These are phyloP conservation scores for Lithobates pipiens DNA, from an alignment of 2,797 vertebrate species.

Conservation along the genomic window DNA sequence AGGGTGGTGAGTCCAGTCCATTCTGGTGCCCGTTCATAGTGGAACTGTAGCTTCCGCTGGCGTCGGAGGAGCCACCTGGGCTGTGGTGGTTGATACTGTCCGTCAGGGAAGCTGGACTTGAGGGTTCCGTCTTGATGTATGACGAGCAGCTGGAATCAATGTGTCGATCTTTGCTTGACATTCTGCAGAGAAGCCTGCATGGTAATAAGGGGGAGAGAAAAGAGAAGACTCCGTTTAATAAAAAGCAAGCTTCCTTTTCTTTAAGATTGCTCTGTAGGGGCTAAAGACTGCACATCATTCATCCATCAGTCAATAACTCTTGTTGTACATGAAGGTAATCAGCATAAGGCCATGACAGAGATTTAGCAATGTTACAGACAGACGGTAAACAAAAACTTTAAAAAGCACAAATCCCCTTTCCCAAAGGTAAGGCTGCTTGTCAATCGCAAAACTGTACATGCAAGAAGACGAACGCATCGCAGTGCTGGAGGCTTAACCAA, in stretches of 20 bases:
- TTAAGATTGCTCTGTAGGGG: slow-evolving; percentile 70
- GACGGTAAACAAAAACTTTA: slow-evolving; percentile 78
- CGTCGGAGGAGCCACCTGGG: slow-evolving; percentile 97
- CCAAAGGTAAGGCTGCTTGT: slow-evolving; percentile 60
- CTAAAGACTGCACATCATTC: slow-evolving; percentile 84
- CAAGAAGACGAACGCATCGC: neutral
- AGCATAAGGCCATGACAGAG: slow-evolving; percentile 87
- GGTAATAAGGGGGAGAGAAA: slow-evolving; percentile 41
- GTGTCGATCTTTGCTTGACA: slow-evolving; percentile 99
- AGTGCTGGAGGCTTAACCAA: neutral
- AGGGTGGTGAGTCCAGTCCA: slow-evolving; percentile 96
- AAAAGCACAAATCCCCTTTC: slow-evolving; percentile 66
- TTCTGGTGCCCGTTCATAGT: slow-evolving; percentile 99
- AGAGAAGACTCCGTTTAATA: slow-evolving; percentile 70
- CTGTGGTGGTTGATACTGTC: slow-evolving; percentile 99
- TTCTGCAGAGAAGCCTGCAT: slow-evolving; percentile 99
- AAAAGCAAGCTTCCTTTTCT: slow-evolving; percentile 67
- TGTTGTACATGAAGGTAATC: slow-evolving; percentile 97
- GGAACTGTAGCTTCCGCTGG: slow-evolving; percentile 98
- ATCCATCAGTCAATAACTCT: slow-evolving; percentile 92
- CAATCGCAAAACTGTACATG: slow-evolving; percentile 60
- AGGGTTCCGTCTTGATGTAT: slow-evolving; percentile 99
- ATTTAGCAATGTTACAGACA: slow-evolving; percentile 85
- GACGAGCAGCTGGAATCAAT: slow-evolving; percentile 99
- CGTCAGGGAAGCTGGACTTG: slow-evolving; percentile 98